These are phyloP conservation scores for Lerista edwardsae DNA, from an alignment of 2,797 vertebrate genomes.

Conservation along the genomic window DNA sequence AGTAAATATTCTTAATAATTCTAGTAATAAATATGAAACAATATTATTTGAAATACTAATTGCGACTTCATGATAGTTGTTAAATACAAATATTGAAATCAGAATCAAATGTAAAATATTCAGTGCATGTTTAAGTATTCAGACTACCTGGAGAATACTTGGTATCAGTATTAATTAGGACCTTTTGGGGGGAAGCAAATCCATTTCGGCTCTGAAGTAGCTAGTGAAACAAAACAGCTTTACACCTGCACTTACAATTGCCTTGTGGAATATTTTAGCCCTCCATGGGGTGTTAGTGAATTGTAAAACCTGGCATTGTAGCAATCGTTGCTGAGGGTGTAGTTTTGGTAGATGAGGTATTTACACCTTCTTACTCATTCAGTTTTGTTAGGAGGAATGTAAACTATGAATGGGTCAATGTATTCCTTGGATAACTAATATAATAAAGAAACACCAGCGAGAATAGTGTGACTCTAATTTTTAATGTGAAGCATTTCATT, in stretches of 20 bases:
- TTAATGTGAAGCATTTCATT: background rate
- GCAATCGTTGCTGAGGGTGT: background rate
- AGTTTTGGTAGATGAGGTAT: too few relatives aligned
- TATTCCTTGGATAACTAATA: slow-evolving; percentile 3
- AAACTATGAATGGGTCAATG: background rate
- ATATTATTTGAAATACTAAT: too few relatives aligned
- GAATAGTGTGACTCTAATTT: background rate
- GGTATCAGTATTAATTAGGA: background rate
- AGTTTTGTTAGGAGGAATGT: too few relatives aligned
- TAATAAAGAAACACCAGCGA: background rate
- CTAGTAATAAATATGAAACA: too few relatives aligned
- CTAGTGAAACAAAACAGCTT: background rate
- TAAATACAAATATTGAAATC: too few relatives aligned
- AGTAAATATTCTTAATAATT: too few relatives aligned
- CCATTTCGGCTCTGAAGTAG: background rate
- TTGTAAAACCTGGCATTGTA: background rate
- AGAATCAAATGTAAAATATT: background rate
- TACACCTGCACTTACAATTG: background rate
- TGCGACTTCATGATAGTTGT: too few relatives aligned
- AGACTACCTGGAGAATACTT: background rate
- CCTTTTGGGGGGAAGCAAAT: background rate
- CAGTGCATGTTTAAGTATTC: background rate
- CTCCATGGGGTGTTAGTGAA: background rate
- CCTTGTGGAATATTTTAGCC: background rate
- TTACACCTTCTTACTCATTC: too few relatives aligned